Evolutionary conservation across 2,113 vertebrate genomes (phyloP), one percentile per base, ranked within the genome.

Genomic region (Thinocorus orbignyianus): DNA sequence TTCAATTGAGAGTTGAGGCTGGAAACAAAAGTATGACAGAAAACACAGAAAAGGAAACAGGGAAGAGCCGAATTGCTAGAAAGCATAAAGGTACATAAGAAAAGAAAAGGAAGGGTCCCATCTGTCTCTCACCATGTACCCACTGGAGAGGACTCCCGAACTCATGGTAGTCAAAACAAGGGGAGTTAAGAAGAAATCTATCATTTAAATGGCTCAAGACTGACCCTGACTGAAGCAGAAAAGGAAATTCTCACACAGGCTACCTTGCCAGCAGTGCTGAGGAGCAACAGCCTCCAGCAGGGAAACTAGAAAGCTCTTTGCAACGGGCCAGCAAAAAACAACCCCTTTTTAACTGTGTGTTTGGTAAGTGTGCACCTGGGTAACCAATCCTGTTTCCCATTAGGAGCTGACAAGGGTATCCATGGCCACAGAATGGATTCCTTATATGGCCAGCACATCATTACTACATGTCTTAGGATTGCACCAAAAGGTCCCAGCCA

Each of bases 1-100:
- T 55, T 78, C 46, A 74, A 94, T 86, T 46, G 65, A 71, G 8
- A 8, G 69, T 81, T 71, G 48, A 93, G 64, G 72, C 10, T 90
- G 81, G 66, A 87, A 95, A 52, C 48, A 68, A 52, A 93, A 82
- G 18, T 79, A 92, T 48, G 57, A 81, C 80, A 88, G 77, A 88
- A 92, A 83, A 86, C 82, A 94, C 25, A 78, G 58, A 69, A 81
- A 92, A 95, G 48, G 88, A 78, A 62, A 84, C 4, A 39, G 46
- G 66, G 60, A 91, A 66, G 52, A 78, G 37, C 25, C 64, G 80
- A 89, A 87, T 20, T 87, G 57, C 46, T 95, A 81, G 24, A 16
- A 10, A 79, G 46, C 16, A 17, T 52, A 44, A 87, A 93, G 25
- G 28, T 55, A 90, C n/a, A 17, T 78, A 85, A 82, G 39, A 91